Evolutionary conservation across 2,113 vertebrate species (phyloP).

Genomic region (Bos javanicus): DNA sequence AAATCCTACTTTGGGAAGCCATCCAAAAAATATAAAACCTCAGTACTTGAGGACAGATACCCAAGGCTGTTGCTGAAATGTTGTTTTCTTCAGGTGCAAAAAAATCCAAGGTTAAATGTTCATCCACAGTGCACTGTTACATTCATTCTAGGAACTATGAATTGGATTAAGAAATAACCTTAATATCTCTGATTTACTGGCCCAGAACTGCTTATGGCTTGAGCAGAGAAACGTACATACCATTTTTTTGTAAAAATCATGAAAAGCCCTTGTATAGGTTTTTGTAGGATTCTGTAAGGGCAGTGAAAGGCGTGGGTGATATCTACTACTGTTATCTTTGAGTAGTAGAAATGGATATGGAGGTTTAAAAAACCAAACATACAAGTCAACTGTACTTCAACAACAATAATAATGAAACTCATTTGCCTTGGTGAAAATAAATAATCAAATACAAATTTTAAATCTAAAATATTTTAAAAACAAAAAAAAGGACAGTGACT

Average conservation of each 20-base stretch:
- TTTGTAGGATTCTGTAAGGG: not conserved
- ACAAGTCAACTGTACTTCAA: not conserved
- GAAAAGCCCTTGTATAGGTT: not conserved
- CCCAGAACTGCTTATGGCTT: not conserved
- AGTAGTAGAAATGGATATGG: not conserved
- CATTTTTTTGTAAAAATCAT: not conserved
- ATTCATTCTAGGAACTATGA: not conserved
- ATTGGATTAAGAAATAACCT: not conserved
- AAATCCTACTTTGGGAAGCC: not conserved
- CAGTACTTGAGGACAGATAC: not conserved
- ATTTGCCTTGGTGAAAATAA: not conserved
- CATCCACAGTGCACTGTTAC: fast-evolving
- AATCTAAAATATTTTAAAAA: not conserved
- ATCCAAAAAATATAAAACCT: not conserved
- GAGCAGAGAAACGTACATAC: not conserved
- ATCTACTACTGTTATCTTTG: not conserved
- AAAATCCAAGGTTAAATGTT: not conserved
- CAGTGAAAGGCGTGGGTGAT: not conserved
- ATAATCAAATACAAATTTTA: not conserved
- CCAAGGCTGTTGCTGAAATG: not conserved
- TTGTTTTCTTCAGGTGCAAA: not conserved
- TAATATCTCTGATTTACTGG: not conserved
- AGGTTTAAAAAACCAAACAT: not conserved
- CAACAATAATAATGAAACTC: not conserved
- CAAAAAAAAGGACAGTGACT: not conserved